Evolutionary conservation across 1,140 invertebrate genomes (phyloP), one percentile per base, ranked within the genome.

Genomic region (Frieseomelitta varia): DNA sequence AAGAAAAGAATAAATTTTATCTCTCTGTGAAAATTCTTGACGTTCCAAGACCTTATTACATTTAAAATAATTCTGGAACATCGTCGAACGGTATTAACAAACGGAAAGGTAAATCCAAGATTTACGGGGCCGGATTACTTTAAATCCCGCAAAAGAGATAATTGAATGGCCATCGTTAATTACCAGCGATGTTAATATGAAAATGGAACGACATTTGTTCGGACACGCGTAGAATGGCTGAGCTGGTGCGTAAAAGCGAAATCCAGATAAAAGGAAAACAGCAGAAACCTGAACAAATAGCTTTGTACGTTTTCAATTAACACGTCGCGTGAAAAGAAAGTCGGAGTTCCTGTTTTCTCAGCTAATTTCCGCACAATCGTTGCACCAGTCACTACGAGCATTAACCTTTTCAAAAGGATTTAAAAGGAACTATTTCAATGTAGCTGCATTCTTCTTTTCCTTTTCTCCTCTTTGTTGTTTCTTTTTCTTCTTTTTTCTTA

Each of bases 261-360:
- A 63, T 63, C n/a, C 24, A 47, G 75, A 77, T 77, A 77, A 77
- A 47, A 77, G 39, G 2, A 77, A 55, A 56, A 47, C 58, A 51
- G 53, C 12, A 27, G 30, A 61, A 76, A 56, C 58, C n/a, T 61
- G 75, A 77, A 77, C 58, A 63, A 77, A 77, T 27, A 77, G 75
- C 75, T 77, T 65, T 77, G 75, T 77, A 77, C 75, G 63, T 77
- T 77, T 77, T 77, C 56, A 77, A 77, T 77, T 63, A 77, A 63
- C 75, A 27, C 58, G 75, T 77, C 58, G 34, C n/a, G 58, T 27
- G 75, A 77, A 77, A 77, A 63, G 75, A 63, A 77, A 77, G 58
- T 56, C 21, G 24, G 39, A 34, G 58, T 63, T 63, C 10, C 58
- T 77, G 58, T 77, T 77, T 77, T 63, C 75, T 63, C 75, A 61